Evolutionary conservation across 2,113 vertebrate genomes (phyloP).

Genomic region (Xiphophorus couchianus): DNA sequence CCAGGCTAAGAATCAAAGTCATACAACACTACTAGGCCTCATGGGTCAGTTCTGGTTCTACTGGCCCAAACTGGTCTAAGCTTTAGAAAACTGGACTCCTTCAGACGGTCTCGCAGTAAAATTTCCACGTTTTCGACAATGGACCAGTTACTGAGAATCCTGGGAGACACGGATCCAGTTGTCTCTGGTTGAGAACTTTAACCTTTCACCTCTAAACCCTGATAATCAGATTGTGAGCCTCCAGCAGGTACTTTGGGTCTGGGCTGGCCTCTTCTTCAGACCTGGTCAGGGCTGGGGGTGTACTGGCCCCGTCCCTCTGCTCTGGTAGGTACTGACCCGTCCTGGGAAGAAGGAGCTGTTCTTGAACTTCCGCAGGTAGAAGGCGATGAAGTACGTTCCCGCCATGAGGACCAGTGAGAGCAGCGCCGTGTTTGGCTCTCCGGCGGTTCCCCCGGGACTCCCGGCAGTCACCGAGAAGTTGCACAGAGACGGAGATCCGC

Average conservation of each 20-base stretch:
- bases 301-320: not conserved
- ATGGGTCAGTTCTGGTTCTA: not conserved
- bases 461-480: slow-evolving; percentile 20
- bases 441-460: slow-evolving; percentile 35
- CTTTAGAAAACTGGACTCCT: not conserved
- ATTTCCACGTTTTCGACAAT: not conserved
- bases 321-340: slow-evolving; percentile 71
- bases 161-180: not conserved
- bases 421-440: slow-evolving; percentile 86
- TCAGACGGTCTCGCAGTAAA: not conserved
- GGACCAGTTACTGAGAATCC: not conserved
- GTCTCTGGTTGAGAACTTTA: not conserved
- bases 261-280: not conserved
- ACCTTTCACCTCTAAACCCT: not conserved
- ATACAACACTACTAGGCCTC: no score
- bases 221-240: not conserved
- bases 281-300: no score
- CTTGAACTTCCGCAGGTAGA: slow-evolving; percentile 90
- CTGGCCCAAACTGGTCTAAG: not conserved
- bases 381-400: slow-evolving; percentile 88
- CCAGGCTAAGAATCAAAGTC: no score
- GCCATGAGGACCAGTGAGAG: slow-evolving; percentile 88
- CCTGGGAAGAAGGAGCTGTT: slow-evolving; percentile 95
- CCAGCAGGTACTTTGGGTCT: not conserved
- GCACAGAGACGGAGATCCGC: slow-evolving; percentile 6